These are phyloP conservation scores for Dorcus hopei DNA, from an alignment of 2,888 invertebrate genomes.

Conservation along the genomic window DNA sequence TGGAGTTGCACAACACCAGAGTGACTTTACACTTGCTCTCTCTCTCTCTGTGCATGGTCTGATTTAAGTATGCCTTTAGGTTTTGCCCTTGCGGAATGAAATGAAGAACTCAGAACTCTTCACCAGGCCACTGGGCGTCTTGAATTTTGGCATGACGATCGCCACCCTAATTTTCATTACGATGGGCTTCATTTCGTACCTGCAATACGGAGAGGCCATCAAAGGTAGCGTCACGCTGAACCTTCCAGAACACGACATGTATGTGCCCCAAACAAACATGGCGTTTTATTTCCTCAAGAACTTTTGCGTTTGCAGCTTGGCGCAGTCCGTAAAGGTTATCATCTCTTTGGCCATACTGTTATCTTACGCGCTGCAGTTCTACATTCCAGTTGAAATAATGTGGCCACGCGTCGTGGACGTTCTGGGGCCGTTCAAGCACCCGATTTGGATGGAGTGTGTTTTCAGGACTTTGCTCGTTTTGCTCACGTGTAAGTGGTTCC, in stretches of 20 bases:
- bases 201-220: slow-evolving; percentile 81
- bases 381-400: slow-evolving; percentile 87
- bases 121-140: slow-evolving; percentile 75
- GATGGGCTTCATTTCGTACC: slow-evolving; percentile 84
- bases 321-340: slow-evolving; percentile 74
- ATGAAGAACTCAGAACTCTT: slow-evolving; percentile 81
- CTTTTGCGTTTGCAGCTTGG: slow-evolving; percentile 59
- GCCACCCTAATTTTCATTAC: slow-evolving; percentile 75
- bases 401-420: slow-evolving; percentile 67
- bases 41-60: background rate
- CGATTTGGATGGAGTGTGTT: slow-evolving; percentile 62
- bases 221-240: slow-evolving; percentile 87
- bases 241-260: slow-evolving; percentile 62
- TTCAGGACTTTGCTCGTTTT: slow-evolving; percentile 72
- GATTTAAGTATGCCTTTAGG: slow-evolving; percentile 51
- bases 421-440: slow-evolving; percentile 57
- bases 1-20: background rate
- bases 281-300: slow-evolving; percentile 2
- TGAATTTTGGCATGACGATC: slow-evolving; percentile 84
- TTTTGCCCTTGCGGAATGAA: slow-evolving; percentile 90
- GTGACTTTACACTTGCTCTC: background rate
- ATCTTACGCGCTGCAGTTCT: slow-evolving; percentile 92
- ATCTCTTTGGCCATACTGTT: slow-evolving; percentile 84
- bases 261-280: slow-evolving; percentile 36
- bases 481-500: slow-evolving; percentile 68